Evolutionary conservation across 2,113 vertebrate species (phyloP).

Genomic region (Eulacestoma nigropectus): DNA sequence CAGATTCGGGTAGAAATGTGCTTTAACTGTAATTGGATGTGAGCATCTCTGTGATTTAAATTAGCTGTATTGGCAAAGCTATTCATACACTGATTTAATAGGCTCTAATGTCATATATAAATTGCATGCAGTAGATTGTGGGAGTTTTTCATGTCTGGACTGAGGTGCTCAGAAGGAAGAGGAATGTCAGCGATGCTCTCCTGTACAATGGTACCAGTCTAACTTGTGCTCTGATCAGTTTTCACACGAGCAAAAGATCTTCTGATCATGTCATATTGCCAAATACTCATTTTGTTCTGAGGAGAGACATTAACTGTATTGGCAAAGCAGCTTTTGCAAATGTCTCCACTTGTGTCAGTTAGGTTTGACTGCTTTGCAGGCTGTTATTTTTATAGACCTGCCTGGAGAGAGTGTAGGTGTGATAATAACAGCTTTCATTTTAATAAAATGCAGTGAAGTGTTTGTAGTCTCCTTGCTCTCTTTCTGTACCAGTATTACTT

Average conservation of each 20-base stretch:
- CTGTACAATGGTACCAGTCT: not conserved
- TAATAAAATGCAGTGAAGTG: not conserved
- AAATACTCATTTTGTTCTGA: not conserved
- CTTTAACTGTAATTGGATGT: not conserved
- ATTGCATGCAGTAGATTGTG: not conserved
- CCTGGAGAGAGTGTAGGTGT: constrained; percentile 1
- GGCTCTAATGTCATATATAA: not conserved
- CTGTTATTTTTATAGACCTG: constrained; percentile 31
- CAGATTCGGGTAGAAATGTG: not conserved
- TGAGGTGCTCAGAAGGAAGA: not conserved
- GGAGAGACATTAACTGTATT: not conserved
- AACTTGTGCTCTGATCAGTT: not conserved
- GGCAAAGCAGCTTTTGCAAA: constrained; percentile 7
- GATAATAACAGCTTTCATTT: constrained; percentile 42
- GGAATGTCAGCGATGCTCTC: not conserved
- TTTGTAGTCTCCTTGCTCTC: constrained; percentile 9
- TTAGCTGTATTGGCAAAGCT: not conserved
- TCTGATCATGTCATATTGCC: not conserved
- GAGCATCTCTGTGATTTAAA: not conserved
- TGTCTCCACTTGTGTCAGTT: not conserved
- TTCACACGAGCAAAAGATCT: not conserved
- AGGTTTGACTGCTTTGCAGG: not conserved
- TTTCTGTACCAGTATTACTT: not conserved
- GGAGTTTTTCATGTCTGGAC: not conserved
- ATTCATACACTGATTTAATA: not conserved